Evolutionary conservation across 37 sponge, comb jelly and placozoan species (phyloP).

Genomic region (Spongia lamella): DNA sequence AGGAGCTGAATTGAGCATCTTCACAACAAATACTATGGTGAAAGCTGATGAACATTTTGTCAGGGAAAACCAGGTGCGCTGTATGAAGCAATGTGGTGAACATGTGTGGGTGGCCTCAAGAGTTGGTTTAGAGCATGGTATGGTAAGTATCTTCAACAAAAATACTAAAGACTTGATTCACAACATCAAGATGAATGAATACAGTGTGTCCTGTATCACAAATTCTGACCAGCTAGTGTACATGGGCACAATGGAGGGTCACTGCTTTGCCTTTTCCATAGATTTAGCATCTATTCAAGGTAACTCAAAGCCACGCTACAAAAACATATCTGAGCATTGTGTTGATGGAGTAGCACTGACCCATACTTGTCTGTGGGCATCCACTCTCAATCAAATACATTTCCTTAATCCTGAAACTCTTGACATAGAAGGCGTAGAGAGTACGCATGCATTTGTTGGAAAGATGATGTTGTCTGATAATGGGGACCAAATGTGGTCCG

Average conservation of each 20-base stretch:
- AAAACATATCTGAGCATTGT: conserved; percentile 56
- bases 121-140: conserved; percentile 66
- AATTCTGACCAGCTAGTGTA: conserved; percentile 34
- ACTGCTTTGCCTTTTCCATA: conserved; percentile 45
- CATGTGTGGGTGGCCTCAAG: conserved; percentile 76
- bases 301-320: conserved; percentile 36
- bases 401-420: conserved; percentile 59
- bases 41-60: conserved; percentile 43
- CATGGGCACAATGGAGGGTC: conserved; percentile 77
- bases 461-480: conserved; percentile 40
- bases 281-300: conserved; percentile 28
- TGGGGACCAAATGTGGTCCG: conserved; percentile 68
- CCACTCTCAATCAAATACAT: conserved; percentile 59
- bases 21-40: conserved; percentile 63
- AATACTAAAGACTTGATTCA: conserved; percentile 38
- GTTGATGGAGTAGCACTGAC: conserved; percentile 57
- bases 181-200: conserved; percentile 72
- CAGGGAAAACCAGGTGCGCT: conserved; percentile 68
- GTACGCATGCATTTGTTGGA: conserved; percentile 35
- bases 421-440: conserved; percentile 27
- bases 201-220: conserved; percentile 66
- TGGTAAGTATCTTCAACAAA: conserved; percentile 64
- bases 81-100: conserved; percentile 57
- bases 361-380: conserved; percentile 56
- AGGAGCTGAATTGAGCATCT: conserved; percentile 73